phyloP scores from a whole-genome alignment of 1,140 invertebrate genomes.

The Thaumetopoea pityocampa region DNA sequence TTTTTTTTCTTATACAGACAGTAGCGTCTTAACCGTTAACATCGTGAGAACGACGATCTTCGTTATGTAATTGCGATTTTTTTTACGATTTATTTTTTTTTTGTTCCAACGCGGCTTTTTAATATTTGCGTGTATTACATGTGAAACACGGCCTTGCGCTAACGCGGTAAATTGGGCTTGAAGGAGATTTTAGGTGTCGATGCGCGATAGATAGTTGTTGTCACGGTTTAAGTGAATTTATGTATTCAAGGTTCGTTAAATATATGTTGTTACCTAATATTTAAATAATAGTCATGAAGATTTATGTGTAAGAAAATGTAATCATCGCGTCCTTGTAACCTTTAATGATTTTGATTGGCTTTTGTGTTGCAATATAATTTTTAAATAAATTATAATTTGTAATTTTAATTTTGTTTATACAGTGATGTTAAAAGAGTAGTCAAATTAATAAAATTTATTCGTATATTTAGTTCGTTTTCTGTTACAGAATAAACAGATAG shows the following conservation, averaged over 20 bases:
- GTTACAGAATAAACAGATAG: too few species aligned
- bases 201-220: slow-evolving; percentile 6
- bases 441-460: too few species aligned
- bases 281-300: background rate
- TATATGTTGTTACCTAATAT: slow-evolving; percentile 8
- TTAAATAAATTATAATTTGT: too few species aligned
- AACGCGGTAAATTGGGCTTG: slow-evolving; percentile 52
- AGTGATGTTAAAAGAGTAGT: too few species aligned
- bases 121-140: slow-evolving; percentile 20
- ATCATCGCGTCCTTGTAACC: too few species aligned
- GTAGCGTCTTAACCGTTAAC: slow-evolving; percentile 48
- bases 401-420: too few species aligned
- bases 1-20: slow-evolving; percentile 46
- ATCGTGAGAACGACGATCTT: slow-evolving; percentile 57
- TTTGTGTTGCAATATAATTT: too few species aligned
- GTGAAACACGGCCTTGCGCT: slow-evolving; percentile 43
- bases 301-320: too few species aligned
- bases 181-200: slow-evolving; percentile 74
- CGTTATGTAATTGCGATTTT: slow-evolving; percentile 47
- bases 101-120: slow-evolving; percentile 37
- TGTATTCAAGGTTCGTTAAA: slow-evolving; percentile 12
- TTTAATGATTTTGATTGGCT: too few species aligned
- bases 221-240: slow-evolving; percentile 12
- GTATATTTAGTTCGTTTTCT: too few species aligned
- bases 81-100: slow-evolving; percentile 26